Base-by-base conservation (phyloP, 2,113 vertebrate genomes). In the Poeciliopsis turrubarensis region DNA sequence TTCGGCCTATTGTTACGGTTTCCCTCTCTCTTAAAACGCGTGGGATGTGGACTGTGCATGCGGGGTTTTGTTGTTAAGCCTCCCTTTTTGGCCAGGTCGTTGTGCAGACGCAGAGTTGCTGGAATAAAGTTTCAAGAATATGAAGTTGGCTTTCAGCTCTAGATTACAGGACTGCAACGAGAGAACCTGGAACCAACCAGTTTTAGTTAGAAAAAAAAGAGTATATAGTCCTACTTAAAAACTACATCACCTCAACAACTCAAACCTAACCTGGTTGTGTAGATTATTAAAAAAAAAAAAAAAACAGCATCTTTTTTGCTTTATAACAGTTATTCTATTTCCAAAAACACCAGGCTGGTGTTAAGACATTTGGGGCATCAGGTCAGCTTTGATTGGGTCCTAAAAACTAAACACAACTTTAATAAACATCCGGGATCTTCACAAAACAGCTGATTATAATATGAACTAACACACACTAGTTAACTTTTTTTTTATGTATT, bases 1-100 rank as follows among this genome's bases (percentile, higher is more conserved):
- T n/a, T 12, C 3, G 9, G 8, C 14, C 3, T 1, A 10, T 68
- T 60, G 15, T 3, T 0, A 7, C 13, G 3, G 15, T 0, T 0
- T 66, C 76, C 62, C 29, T 2, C 29, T 3, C 3, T 8, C 67
- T 25, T 37, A 34, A 7, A 8, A 25, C 9, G 25, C 25, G 2
- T n/a, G 25, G 17, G n/a, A 11, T 3, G n/a, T n/a, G n/a, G n/a
- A 6, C 22, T n/a, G 17, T 57, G 51, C 51, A n/a, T n/a, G 22
- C 7, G n/a, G 51, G 9, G n/a, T 57, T 57, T 57, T 25, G 22
- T 57, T n/a, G 51, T 22, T 25, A 10, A 25, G 22, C 19, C 17
- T 54, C 47, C 15, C 15, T 25, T 19, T 22, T 25, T 41, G 44
- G 44, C 15, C 14, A 47, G 44, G 44, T 11, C 25, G 22, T 57